Evolutionary conservation across 2,797 vertebrate genomes (phyloP).

Genomic region (Tenualosa ilisha): DNA sequence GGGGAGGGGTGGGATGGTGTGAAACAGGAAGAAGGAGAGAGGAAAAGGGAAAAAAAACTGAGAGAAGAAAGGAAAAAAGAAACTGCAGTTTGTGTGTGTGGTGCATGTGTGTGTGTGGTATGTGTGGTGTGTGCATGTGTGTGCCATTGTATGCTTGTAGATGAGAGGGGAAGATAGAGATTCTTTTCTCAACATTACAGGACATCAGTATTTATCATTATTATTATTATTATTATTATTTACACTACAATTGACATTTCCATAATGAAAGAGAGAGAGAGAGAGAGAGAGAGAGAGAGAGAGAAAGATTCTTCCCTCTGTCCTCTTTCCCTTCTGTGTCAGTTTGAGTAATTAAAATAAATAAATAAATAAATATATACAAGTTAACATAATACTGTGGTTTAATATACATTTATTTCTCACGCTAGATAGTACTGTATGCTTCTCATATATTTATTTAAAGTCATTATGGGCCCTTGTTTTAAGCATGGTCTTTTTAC

Average conservation of each 20-base stretch:
- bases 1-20: constrained; percentile 8
- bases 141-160: not conserved
- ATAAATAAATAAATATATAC: not conserved
- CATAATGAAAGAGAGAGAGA: too few relatives aligned
- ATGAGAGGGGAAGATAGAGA: not conserved
- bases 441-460: not conserved
- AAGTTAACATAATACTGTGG: not conserved
- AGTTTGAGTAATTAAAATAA: not conserved
- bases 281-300: too few relatives aligned
- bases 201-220: too few relatives aligned
- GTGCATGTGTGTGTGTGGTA: not conserved
- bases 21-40: constrained; percentile 13
- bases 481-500: not conserved
- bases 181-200: too few relatives aligned
- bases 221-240: too few relatives aligned
- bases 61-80: not conserved
- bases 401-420: not conserved
- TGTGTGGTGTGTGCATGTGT: not conserved
- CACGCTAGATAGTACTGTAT: not conserved
- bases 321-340: too few relatives aligned
- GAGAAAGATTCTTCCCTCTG: too few relatives aligned
- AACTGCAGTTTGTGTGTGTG: not conserved
- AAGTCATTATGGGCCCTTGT: too few relatives aligned
- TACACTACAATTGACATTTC: too few relatives aligned
- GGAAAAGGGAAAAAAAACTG: constrained; percentile 4